Base-by-base conservation (phyloP, 2,888 invertebrate genomes). In the Leptura quadrifasciata region DNA sequence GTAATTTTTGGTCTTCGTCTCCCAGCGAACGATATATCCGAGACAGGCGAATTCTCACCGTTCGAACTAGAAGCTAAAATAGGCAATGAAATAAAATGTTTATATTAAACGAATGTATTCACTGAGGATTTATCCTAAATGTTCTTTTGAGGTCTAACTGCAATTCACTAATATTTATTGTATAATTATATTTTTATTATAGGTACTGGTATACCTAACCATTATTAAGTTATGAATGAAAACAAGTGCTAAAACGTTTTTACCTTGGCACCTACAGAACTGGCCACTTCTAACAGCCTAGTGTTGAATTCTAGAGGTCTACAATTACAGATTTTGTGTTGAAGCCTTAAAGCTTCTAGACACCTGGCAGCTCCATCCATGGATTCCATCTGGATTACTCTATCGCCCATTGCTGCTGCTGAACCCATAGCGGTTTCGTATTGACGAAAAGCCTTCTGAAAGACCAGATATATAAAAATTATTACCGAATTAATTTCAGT, bases 351-450 rank as follows among this genome's bases (percentile, higher is more conserved):
- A 0, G 94, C 94, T 85, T 96, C 96, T 52, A 96, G 89, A 83
- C 96, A 96, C 61, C 95, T 90, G 0, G 96, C 96, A 0, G 95
- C 95, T 0, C 96, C 96, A 84, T 96, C 96, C 95, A 96, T 96
- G 0, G 96, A 96, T 84, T 96, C 95, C 95, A 96, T 96, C 87
- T 96, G 96, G 9, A 95, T 95, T 78, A 96, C 92, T 0, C 96
- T 92, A 88, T 96, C 96, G 0, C 96, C 96, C 83, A 95, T 91
- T 0, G 94, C 93, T 0, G 95, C 95, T 0, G 95, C 95, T 2
- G 92, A 91, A 0, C 95, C 95, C 95, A 96, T 96, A 0, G 96
- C 95, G 82, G 94, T 94, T 88, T 96, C 96, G 86, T 96, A 96
- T 86, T 96, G 95, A 72, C 95, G 93, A 88, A 91, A 94, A n/a